Base-by-base conservation (phyloP, 1,140 invertebrate species). In the Idris sp. region DNA sequence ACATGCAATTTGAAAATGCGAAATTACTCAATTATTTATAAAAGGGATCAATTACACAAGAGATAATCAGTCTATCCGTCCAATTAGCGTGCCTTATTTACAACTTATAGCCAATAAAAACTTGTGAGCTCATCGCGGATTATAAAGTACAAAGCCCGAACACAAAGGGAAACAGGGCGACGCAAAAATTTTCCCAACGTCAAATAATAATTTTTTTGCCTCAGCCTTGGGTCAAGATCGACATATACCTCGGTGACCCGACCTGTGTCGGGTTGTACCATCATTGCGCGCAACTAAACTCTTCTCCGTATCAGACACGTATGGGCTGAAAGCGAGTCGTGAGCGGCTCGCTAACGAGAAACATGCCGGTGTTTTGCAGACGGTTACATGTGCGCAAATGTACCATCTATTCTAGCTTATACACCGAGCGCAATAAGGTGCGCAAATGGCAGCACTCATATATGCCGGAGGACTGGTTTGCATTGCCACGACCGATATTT, bases 301-400 rank as follows among this genome's bases (percentile, higher is more conserved):
- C 44, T 68, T 33, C 53, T 43, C 46, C 56, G 18, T 36, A 58
- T 58, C 35, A 56, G 35, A 46, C 58, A 48, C 28, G 44, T 64
- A 61, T 28, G 18, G 26, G 35, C 51, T 49, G 25, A 41, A 58
- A 58, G 53, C 43, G 43, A 67, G 51, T 74, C 69, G 59, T 64
- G 54, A 65, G 31, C 36, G 15, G 46, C 31, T 53, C 61, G 71
- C 62, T 73, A 68, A 56, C 68, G 44, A 76, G 59, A 64, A 44
- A 51, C 72, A 53, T 56, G 64, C 46, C 38, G 62, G 59, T 67
- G 67, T 78, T 81, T 80, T 40, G 58, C 62, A 71, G 67, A 36
- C 35, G 40, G 26, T 35, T 62, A 64, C 49, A 49, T 48, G 31
- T 41, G 68, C 71, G 62, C 48, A 79, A 74, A 54, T 67, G 36